Conservation (phyloP, 1,140 invertebrate genomes). For the Tetranychus cinnabarinus region DNA sequence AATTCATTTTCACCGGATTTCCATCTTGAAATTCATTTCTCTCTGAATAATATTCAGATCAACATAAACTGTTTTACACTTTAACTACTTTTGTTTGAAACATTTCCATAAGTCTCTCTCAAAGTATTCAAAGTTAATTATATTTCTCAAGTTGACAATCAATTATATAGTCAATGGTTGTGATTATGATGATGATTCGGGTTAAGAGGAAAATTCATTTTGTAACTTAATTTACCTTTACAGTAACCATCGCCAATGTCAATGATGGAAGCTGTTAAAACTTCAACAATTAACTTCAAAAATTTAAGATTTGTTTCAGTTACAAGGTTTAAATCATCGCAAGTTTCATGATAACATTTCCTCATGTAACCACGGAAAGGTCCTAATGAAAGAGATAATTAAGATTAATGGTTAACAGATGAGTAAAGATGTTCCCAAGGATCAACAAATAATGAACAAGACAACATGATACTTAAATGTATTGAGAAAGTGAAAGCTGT, state of each 20-base stretch:
- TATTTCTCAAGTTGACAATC: neutral
- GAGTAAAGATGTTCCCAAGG: too few species aligned
- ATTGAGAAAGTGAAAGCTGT: too few species aligned
- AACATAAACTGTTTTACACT: too few species aligned
- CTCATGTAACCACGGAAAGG: slow-evolving; percentile 23
- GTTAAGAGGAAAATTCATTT: neutral
- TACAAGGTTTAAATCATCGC: slow-evolving; percentile 16
- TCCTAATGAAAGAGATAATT: slow-evolving; percentile 13
- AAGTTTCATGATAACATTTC: slow-evolving; percentile 22
- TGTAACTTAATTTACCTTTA: neutral
- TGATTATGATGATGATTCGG: neutral
- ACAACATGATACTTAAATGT: too few species aligned
- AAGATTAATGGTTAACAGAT: neutral
- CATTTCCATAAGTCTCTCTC: too few species aligned
- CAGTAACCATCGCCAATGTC: slow-evolving; percentile 3
- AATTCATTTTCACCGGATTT: too few species aligned
- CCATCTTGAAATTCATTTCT: too few species aligned
- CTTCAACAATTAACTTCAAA: slow-evolving; percentile 13
- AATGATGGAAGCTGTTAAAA: slow-evolving; percentile 13
- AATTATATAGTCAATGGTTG: neutral
- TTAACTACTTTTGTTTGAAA: too few species aligned
- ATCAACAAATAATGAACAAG: too few species aligned
- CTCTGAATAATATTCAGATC: too few species aligned
- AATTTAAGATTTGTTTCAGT: slow-evolving; percentile 14
- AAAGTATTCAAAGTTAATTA: too few species aligned